These are phyloP conservation scores for Theretra japonica DNA, from an alignment of 2,888 invertebrate species.

Conservation along the genomic window DNA sequence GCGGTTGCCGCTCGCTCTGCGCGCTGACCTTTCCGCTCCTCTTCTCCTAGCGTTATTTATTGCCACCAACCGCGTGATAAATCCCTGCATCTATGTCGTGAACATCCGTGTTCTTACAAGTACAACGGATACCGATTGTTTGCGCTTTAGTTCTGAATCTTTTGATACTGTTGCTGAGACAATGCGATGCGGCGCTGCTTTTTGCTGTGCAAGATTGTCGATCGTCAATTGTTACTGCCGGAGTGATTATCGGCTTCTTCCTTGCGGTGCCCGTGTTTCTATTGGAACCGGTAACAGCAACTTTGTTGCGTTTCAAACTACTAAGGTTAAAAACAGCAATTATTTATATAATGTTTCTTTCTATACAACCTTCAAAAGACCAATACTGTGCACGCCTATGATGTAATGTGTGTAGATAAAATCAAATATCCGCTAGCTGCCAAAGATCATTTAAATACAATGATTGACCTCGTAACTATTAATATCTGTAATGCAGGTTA, in stretches of 20 bases:
- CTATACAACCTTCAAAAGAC: not conserved
- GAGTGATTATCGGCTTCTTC: not conserved
- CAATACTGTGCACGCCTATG: not conserved
- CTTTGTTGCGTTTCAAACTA: not conserved
- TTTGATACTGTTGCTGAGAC: too few species aligned
- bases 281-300: not conserved
- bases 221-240: not conserved
- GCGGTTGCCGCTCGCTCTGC: constrained; percentile 52
- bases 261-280: not conserved
- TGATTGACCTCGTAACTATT: constrained; percentile 25
- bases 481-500: constrained; percentile 12
- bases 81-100: constrained; percentile 65
- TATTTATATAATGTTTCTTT: too few species aligned
- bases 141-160: not conserved
- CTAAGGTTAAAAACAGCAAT: not conserved
- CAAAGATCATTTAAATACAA: constrained; percentile 24
- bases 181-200: not conserved
- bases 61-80: constrained; percentile 66
- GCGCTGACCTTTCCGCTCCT: constrained; percentile 68
- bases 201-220: not conserved
- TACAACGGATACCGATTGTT: constrained; percentile 10
- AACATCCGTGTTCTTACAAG: constrained; percentile 68
- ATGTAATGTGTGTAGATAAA: constrained; percentile 6
- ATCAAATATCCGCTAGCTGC: not conserved
- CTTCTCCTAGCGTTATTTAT: constrained; percentile 70